Conservation (phyloP, 92 coral and sea anemone genomes). For the Heteractis magnifica region DNA sequence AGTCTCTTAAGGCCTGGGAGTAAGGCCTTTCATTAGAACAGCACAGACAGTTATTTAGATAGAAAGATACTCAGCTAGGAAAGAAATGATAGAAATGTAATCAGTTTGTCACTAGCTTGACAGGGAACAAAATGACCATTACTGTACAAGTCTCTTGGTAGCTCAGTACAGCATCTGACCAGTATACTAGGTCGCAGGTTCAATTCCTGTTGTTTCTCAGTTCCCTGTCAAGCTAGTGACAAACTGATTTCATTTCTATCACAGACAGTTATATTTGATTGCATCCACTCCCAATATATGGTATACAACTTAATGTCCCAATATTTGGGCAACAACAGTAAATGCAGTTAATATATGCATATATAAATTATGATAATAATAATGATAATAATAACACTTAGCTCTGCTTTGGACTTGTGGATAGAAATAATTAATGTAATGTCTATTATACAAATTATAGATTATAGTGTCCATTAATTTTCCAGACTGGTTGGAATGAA, state of each 20-base stretch:
- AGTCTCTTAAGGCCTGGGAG: neutral
- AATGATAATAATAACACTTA: conserved; percentile 26
- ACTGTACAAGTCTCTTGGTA: too few species aligned
- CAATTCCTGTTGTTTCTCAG: neutral
- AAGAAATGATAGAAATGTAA: too few species aligned
- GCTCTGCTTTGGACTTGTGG: conserved; percentile 18
- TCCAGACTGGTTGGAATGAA: neutral
- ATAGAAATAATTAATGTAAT: neutral
- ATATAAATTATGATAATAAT: conserved; percentile 12
- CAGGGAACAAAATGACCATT: too few species aligned
- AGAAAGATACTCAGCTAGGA: too few species aligned
- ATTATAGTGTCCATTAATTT: conserved; percentile 11
- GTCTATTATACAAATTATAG: conserved; percentile 3
- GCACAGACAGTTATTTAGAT: too few species aligned
- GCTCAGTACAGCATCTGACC: too few species aligned
- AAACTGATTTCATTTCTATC: neutral
- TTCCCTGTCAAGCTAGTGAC: too few species aligned
- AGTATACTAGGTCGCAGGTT: too few species aligned
- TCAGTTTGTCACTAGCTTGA: too few species aligned
- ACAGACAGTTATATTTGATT: conserved; percentile 6
- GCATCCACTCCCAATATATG: conserved; percentile 17
- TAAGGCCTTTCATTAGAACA: too few species aligned
- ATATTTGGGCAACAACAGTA: conserved; percentile 67
- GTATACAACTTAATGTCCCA: conserved; percentile 40
- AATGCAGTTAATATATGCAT: conserved; percentile 74